Conservation (phyloP, 2,113 vertebrate genomes). For the Meleagris gallopavo region DNA sequence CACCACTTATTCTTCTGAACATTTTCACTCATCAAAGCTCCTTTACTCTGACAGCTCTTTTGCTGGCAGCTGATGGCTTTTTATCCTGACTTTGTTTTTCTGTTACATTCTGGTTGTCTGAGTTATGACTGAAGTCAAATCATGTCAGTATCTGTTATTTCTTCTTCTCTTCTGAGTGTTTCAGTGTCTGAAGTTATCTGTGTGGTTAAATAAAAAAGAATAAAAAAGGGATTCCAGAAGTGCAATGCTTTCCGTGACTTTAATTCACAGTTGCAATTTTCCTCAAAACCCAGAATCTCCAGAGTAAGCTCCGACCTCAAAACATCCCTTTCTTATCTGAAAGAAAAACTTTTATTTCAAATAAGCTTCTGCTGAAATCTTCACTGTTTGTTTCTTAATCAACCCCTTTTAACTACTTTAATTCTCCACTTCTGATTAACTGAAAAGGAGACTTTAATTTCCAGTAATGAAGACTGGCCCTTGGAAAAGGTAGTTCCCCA, state of each 20-base stretch:
- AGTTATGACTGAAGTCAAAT: neutral
- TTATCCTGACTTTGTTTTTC: neutral
- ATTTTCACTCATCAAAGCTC: neutral
- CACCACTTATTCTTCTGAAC: neutral
- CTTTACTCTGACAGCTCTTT: neutral
- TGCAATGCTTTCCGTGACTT: neutral
- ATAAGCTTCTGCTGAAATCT: conserved; percentile 22
- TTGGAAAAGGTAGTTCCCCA: neutral
- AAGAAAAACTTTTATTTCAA: conserved; percentile 5
- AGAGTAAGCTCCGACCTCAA: neutral
- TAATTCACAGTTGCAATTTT: neutral
- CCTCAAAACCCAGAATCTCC: neutral
- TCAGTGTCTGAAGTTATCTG: neutral
- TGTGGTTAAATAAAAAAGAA: neutral
- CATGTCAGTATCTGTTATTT: neutral
- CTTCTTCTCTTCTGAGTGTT: neutral
- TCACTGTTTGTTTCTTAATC: neutral
- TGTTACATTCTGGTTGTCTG: neutral
- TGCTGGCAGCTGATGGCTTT: neutral
- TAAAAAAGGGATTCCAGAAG: neutral
- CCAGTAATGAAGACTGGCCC: neutral
- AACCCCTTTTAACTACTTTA: conserved; percentile 18
- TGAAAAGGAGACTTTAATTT: neutral
- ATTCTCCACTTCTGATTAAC: conserved; percentile 22
- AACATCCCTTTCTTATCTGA: conserved; percentile 6